A percentile compares a stretch with the other conserved stretches of the same genome.
These are phyloP conservation scores for Drosophila persimilis DNA, from an alignment of 1,140 invertebrate genomes.

Conservation along the genomic window DNA sequence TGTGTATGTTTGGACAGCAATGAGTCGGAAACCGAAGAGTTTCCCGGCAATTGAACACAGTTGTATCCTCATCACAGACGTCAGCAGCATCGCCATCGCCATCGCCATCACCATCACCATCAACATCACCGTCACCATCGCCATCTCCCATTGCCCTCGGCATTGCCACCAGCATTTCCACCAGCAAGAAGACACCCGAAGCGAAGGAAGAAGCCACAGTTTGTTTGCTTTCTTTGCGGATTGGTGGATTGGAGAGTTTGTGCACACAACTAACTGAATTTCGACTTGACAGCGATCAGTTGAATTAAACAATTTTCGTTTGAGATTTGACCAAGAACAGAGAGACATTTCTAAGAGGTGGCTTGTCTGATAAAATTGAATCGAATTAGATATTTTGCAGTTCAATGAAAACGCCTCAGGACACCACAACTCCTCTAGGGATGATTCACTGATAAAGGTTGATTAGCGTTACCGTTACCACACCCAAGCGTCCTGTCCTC, in stretches of 20 bases:
- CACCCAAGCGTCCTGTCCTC: conserved; percentile 10
- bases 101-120: background rate
- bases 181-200: background rate
- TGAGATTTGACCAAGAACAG: background rate
- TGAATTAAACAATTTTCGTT: conserved; percentile 55
- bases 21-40: conserved; percentile 58
- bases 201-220: background rate
- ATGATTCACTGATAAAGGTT: conserved; percentile 65
- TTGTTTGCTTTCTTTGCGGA: conserved; percentile 5
- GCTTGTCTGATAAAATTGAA: conserved; percentile 31
- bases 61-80: conserved; percentile 36
- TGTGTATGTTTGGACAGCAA: conserved; percentile 54
- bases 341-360: conserved; percentile 1
- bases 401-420: conserved; percentile 46
- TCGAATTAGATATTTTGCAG: conserved; percentile 55
- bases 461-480: conserved; percentile 30
- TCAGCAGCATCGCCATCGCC: conserved; percentile 20
- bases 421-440: conserved; percentile 1
- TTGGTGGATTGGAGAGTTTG: background rate
- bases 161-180: background rate
- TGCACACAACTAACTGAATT: conserved; percentile 42
- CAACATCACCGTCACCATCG: conserved; percentile 11
- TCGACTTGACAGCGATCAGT: conserved; percentile 59
- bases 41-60: conserved; percentile 66
- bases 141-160: conserved; percentile 4